These are phyloP conservation scores for Nysson spinosus DNA, from an alignment of 2,888 invertebrate species.

Conservation along the genomic window DNA sequence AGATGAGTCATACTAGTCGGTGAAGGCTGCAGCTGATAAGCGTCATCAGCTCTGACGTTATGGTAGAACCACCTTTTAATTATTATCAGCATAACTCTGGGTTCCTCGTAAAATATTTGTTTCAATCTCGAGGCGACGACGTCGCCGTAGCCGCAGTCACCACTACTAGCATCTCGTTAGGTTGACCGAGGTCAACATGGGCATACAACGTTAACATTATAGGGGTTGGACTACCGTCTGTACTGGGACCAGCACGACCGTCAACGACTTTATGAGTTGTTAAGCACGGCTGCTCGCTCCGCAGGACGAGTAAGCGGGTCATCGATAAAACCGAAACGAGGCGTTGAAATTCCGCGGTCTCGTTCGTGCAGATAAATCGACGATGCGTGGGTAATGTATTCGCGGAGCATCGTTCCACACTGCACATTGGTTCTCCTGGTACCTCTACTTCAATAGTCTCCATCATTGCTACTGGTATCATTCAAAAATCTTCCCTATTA, in stretches of 20 bases:
- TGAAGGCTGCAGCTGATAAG: slow-evolving; percentile 43
- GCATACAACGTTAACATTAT: slow-evolving; percentile 41
- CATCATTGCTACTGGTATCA: slow-evolving; percentile 1
- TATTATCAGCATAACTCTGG: slow-evolving; percentile 62
- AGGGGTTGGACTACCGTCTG: slow-evolving; percentile 16
- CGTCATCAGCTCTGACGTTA: slow-evolving; percentile 27
- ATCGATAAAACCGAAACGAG: slow-evolving; percentile 68
- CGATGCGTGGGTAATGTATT: slow-evolving; percentile 55
- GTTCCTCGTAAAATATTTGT: slow-evolving; percentile 69
- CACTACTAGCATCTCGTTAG: slow-evolving; percentile 20
- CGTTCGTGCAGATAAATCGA: slow-evolving; percentile 55
- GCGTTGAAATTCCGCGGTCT: slow-evolving; percentile 60
- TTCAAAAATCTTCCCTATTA: background rate
- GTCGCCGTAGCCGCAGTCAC: slow-evolving; percentile 35
- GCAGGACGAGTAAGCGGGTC: slow-evolving; percentile 55
- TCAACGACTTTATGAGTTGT: slow-evolving; percentile 71
- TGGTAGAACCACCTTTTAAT: slow-evolving; percentile 62
- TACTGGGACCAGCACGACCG: slow-evolving; percentile 28
- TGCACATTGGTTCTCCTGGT: background rate
- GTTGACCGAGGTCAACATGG: slow-evolving; percentile 50
- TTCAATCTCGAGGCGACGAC: slow-evolving; percentile 63
- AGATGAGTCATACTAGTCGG: slow-evolving; percentile 46
- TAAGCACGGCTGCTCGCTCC: slow-evolving; percentile 61
- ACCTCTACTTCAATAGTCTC: background rate
- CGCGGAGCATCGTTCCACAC: slow-evolving; percentile 18